phyloP scores from a whole-genome alignment of 1,140 invertebrate species.

The Lordiphosa collinella region DNA sequence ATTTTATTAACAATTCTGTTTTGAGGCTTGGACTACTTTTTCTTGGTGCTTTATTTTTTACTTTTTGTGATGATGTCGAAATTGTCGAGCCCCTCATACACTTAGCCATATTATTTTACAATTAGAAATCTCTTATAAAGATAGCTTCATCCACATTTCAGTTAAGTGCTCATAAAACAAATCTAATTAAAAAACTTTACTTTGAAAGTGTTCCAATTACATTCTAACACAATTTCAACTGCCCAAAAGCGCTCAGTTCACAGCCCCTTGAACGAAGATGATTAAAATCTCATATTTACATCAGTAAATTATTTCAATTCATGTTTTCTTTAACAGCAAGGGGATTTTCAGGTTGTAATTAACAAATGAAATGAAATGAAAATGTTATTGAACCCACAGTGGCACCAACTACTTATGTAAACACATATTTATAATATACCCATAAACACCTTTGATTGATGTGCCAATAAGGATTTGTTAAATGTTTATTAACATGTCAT shows the following conservation, averaged over 20 bases:
- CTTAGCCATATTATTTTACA: too few relatives aligned
- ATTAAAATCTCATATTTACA: background rate
- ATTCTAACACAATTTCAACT: background rate
- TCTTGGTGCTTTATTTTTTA: too few relatives aligned
- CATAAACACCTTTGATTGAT: slow-evolving; percentile 37
- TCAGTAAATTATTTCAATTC: background rate
- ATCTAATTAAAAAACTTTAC: slow-evolving; percentile 21
- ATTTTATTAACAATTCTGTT: too few relatives aligned
- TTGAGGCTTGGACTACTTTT: too few relatives aligned
- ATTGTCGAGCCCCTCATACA: too few relatives aligned
- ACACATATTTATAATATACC: too few relatives aligned
- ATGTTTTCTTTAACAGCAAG: background rate
- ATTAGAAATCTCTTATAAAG: background rate
- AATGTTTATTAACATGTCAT: slow-evolving; percentile 36
- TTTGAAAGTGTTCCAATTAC: slow-evolving; percentile 35
- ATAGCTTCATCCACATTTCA: slow-evolving; percentile 22
- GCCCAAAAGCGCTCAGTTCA: background rate
- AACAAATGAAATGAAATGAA: too few relatives aligned
- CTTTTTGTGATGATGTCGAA: too few relatives aligned
- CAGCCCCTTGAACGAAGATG: background rate
- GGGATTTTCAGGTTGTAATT: too few relatives aligned
- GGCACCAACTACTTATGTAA: background rate
- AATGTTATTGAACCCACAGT: background rate
- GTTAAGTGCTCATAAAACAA: slow-evolving; percentile 18
- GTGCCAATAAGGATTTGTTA: slow-evolving; percentile 30